A percentile compares a stretch with the other conserved stretches of the same genome.
These are phyloP conservation scores for Polydrusus pterygomalis DNA, from an alignment of 2,888 invertebrate genomes.

Conservation along the genomic window DNA sequence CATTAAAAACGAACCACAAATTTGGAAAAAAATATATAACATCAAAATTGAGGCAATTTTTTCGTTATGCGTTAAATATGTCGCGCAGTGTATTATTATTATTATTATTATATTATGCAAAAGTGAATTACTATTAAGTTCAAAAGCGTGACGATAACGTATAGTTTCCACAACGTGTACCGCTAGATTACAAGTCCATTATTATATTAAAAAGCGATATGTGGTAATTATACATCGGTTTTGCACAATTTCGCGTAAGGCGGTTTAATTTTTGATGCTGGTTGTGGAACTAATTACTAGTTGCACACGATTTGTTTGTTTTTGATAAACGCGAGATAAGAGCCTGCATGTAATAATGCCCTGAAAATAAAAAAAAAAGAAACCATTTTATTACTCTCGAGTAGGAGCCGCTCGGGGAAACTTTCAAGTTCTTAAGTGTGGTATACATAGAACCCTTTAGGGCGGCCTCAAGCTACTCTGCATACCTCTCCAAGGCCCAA, in stretches of 20 bases:
- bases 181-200: not conserved
- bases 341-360: not conserved
- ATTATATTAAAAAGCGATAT: conserved; percentile 8
- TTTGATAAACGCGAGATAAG: not conserved
- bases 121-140: not conserved
- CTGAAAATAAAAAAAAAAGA: no score
- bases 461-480: no score
- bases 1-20: no score
- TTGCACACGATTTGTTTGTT: not conserved
- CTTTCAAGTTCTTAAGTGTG: no score
- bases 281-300: conserved; percentile 12
- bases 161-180: not conserved
- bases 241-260: conserved; percentile 19
- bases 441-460: no score
- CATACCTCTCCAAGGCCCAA: no score
- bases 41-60: no score
- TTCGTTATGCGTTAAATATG: no score
- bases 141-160: not conserved
- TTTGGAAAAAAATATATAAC: no score
- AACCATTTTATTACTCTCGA: no score
- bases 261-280: conserved; percentile 1
- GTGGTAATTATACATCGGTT: conserved; percentile 14
- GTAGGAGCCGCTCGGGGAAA: no score
- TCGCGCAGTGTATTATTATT: no score
- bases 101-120: not conserved